phyloP scores from a whole-genome alignment of 2,797 vertebrate genomes.

The Chelmon rostratus region DNA sequence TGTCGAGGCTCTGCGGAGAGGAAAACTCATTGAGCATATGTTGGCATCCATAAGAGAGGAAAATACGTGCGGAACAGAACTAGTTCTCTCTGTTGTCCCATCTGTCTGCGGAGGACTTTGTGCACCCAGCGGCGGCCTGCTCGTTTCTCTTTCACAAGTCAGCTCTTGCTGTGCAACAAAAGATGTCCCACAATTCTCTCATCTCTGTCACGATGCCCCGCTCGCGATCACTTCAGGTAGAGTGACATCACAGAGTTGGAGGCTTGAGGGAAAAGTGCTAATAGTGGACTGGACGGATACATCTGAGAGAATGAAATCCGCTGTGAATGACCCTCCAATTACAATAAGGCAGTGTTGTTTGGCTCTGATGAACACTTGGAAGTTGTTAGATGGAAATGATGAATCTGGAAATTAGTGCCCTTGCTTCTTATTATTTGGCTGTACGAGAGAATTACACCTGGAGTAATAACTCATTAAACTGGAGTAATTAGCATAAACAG shows the following conservation, averaged over 20 bases:
- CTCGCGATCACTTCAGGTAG: conserved; percentile 47
- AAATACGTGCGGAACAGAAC: conserved; percentile 74
- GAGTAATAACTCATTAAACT: conserved; percentile 85
- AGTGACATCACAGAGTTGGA: conserved; percentile 62
- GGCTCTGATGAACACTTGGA: conserved; percentile 67
- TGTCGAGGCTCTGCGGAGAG: conserved; percentile 63
- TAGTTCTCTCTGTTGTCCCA: conserved; percentile 77
- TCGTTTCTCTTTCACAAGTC: conserved; percentile 69
- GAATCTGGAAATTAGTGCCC: conserved; percentile 80
- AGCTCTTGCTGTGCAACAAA: conserved; percentile 74
- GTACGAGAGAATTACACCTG: conserved; percentile 75
- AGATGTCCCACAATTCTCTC: conserved; percentile 67
- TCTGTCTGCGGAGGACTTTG: conserved; percentile 80
- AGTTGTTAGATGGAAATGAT: conserved; percentile 77
- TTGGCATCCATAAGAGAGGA: conserved; percentile 73
- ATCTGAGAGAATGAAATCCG: conserved; percentile 54
- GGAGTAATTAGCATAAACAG: conserved; percentile 85
- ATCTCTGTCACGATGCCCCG: conserved; percentile 63
- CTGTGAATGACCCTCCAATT: conserved; percentile 52
- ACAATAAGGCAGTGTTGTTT: conserved; percentile 61
- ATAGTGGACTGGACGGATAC: conserved; percentile 43
- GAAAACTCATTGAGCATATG: conserved; percentile 78
- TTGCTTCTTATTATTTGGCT: conserved; percentile 76
- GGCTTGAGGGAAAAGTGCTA: conserved; percentile 39
- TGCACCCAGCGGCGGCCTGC: conserved; percentile 70